Percentiles rank a stretch among this genome's conserved stretches.
phyloP scores from a whole-genome alignment of 2,797 vertebrate species.

The Orientallactaga sibirica region DNA sequence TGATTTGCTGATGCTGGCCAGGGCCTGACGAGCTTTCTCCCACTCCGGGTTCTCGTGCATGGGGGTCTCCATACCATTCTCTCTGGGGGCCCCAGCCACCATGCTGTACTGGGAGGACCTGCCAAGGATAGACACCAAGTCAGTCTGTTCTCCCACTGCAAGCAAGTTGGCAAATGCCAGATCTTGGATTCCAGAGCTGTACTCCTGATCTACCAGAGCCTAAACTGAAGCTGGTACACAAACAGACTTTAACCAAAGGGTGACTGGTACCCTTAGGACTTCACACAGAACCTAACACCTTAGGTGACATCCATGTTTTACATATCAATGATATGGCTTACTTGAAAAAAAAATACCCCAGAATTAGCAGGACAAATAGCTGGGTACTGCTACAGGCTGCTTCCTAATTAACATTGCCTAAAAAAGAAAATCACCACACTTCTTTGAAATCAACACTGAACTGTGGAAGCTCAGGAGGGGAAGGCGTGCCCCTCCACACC shows the following conservation, averaged over 20 bases:
- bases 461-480: not conserved
- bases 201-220: not conserved
- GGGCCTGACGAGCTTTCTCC: constrained; percentile 96
- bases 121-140: fast-evolving
- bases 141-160: not conserved
- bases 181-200: not conserved
- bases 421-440: not conserved
- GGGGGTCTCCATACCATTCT: constrained; percentile 88
- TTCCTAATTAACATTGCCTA: not conserved
- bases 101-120: constrained; percentile 86
- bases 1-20: constrained; percentile 95
- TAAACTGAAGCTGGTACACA: not conserved
- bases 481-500: not conserved
- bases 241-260: not conserved
- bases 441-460: not conserved
- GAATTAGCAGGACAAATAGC: not conserved
- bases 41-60: constrained; percentile 96
- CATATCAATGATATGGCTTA: not conserved
- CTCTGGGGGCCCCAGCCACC: constrained; percentile 76
- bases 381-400: too few species aligned
- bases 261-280: not conserved
- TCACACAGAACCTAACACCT: not conserved
- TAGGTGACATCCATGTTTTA: not conserved
- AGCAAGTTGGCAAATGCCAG: not conserved
- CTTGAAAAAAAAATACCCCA: not conserved